Evolutionary conservation across 2,797 vertebrate species (phyloP), one percentile per base, ranked within the genome.

Genomic region (Florisuga fusca): DNA sequence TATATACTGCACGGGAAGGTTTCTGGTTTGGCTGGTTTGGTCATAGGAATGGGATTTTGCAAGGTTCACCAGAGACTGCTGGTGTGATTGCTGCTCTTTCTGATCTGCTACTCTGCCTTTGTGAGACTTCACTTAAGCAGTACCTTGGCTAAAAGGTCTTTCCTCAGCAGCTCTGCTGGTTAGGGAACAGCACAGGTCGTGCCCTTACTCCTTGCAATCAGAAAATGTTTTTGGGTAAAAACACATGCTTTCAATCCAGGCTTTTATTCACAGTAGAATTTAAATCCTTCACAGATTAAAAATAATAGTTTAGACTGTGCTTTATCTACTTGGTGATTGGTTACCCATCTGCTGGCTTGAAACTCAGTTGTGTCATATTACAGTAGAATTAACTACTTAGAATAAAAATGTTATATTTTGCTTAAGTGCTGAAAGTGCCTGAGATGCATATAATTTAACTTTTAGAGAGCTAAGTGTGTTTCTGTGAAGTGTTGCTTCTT

Each of bases 361-460:
- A 87, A 83, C 43, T 62, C 7, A 7, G 1, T 62, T 77, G 19
- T 89, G 54, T 88, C 41, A 8, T 2, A 15, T 45, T 93, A 33
- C 45, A 6, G 36, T 90, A 51, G 71, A 91, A 87, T 80, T 73
- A 67, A 66, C 79, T 84, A 55, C n/a, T 58, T 81, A 16, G 14
- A 88, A 54, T 89, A 34, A 75, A 80, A 94, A n/a, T 36, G 6
- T 4, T 72, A 11, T 51, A 15, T 87, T 83, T 94, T 69, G 68
- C 77, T 95, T 58, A 46, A 20, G 80, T 95, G 84, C 64, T 93
- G 75, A 74, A 94, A 96, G 95, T 98, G 97, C 98, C 98, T 98
- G 98, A 98, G 98, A 97, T 95, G 94, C 97, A 97, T 97, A 97
- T 77, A 97, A 97, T 98, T 98, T 97, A 96, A 95, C 95, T 97